phyloP scores from a whole-genome alignment of 1,140 invertebrate species.

The Zaprionus tsacasi region DNA sequence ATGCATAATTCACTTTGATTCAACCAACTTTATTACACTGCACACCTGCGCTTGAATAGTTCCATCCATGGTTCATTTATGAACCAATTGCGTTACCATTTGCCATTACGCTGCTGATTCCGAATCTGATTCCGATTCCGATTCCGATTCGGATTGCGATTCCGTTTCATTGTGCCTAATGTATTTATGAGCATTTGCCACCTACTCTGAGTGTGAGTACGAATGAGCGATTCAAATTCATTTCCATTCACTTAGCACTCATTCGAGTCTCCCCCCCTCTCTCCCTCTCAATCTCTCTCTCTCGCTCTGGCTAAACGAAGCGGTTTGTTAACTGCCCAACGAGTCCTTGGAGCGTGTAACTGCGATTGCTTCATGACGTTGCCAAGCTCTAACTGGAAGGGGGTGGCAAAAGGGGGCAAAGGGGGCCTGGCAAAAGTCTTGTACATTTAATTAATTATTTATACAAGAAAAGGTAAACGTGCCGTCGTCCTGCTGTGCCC shows the following conservation, averaged over 20 bases:
- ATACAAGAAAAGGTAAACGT: conserved; percentile 79
- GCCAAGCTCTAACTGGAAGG: background rate
- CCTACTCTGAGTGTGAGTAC: conserved; percentile 3
- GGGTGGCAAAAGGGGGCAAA: background rate
- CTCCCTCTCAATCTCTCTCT: conserved; percentile 23
- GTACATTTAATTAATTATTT: conserved; percentile 81
- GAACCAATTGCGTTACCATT: background rate
- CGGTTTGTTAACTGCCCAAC: conserved; percentile 59
- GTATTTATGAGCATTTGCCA: conserved; percentile 9
- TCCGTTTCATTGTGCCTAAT: background rate
- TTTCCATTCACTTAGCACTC: conserved; percentile 29
- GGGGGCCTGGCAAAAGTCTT: conserved; percentile 46
- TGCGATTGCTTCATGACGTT: conserved; percentile 43
- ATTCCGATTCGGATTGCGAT: background rate
- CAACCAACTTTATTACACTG: background rate
- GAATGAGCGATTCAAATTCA: conserved; percentile 25
- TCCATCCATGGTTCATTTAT: background rate
- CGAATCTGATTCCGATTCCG: background rate
- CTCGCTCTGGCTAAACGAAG: conserved; percentile 53
- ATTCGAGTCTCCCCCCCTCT: conserved; percentile 30
- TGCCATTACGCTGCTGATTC: too few species aligned
- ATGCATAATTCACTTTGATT: background rate
- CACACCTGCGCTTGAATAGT: background rate
- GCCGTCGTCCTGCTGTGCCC: conserved; percentile 40
- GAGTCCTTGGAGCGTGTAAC: conserved; percentile 55